Base-by-base conservation (phyloP, 2,888 invertebrate species). In the Tachina grossa region DNA sequence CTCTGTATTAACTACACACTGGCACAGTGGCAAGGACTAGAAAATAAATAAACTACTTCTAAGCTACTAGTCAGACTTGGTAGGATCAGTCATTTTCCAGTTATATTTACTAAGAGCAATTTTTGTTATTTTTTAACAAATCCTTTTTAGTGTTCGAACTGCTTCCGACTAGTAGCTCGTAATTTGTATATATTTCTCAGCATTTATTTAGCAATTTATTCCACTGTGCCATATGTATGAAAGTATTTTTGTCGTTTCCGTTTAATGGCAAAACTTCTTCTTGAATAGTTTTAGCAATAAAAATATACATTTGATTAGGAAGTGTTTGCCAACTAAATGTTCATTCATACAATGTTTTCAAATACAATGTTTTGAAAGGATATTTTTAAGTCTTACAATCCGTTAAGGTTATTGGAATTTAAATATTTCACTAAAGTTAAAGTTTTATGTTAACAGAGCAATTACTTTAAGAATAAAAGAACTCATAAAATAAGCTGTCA, bases 221-320 rank as follows among this genome's bases (percentile, higher is more conserved):
- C 43, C 43, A 61, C 61, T 61, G 43, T 61, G 16, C 10, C 2
- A 9, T n/a, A 9, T 22, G n/a, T 31, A 5, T 59, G 11, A 9
- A 19, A 53, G 5, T 66, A 51, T 66, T 49, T 71, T 72, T 77
- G 51, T 77, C 49, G 43, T 71, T 57, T 76, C 41, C 10, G 71
- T 82, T 71, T 82, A 71, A 77, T 77, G 65, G 57, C 19, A 71
- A 76, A 82, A 82, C 63, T 82, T 76, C 65, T 82, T 76, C 51
- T 82, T 76, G 69, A 41, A 75, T 57, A 82, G 82, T 69, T 82
- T 82, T 39, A 9, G 68, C 75, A 75, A 76, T 82, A 63, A 76
- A 82, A 76, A 63, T 65, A 74, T 49, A 71, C 39, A 76, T 71
- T 63, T 71, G 82, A 83, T 82, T 83, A 77, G 82, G 39, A 83